A percentile compares a stretch with the other conserved stretches of the same genome.
Conservation (phyloP, 2,113 vertebrate genomes). For the Blennius ocellaris region DNA sequence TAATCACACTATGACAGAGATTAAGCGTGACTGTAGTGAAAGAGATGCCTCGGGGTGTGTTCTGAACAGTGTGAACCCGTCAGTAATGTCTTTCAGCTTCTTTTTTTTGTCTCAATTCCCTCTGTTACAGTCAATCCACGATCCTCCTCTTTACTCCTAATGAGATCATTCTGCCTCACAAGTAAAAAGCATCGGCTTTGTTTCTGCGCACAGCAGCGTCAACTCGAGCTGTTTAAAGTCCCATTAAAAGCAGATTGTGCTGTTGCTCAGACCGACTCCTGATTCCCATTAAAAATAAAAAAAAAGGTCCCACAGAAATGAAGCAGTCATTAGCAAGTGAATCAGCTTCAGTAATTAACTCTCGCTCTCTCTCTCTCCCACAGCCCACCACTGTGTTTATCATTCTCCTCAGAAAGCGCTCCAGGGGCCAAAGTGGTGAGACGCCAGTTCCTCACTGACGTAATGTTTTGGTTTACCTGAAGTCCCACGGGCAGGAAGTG, state of each 20-base stretch:
- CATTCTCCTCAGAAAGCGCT: slow-evolving; percentile 55
- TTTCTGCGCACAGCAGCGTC: slow-evolving; percentile 42
- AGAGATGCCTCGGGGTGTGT: slow-evolving; percentile 39
- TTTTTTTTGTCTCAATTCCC: slow-evolving; percentile 28
- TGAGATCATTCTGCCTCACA: slow-evolving; percentile 63
- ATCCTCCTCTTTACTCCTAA: slow-evolving; percentile 66
- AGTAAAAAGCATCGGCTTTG: slow-evolving; percentile 51
- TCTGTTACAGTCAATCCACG: slow-evolving; percentile 49
- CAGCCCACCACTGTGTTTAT: slow-evolving; percentile 73
- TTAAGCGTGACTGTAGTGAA: slow-evolving; percentile 30
- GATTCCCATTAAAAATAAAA: slow-evolving; percentile 66
- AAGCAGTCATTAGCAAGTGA: slow-evolving; percentile 72
- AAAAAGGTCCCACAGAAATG: slow-evolving; percentile 68
- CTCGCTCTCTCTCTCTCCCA: slow-evolving; percentile 36
- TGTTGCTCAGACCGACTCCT: slow-evolving; percentile 63
- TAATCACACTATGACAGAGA: slow-evolving; percentile 20
- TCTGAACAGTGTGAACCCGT: slow-evolving; percentile 36
- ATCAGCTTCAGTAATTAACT: slow-evolving; percentile 76
- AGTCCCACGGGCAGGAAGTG: slow-evolving; percentile 76
- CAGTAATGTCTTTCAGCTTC: slow-evolving; percentile 38
- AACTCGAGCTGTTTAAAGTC: slow-evolving; percentile 50
- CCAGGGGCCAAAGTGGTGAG: slow-evolving; percentile 50
- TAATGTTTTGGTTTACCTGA: slow-evolving; percentile 79
- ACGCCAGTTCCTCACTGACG: slow-evolving; percentile 65
- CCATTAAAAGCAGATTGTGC: slow-evolving; percentile 75